These are phyloP conservation scores for Acanthaster planci DNA, from an alignment of 35 echinoderm and acorn worm species.

Conservation along the genomic window DNA sequence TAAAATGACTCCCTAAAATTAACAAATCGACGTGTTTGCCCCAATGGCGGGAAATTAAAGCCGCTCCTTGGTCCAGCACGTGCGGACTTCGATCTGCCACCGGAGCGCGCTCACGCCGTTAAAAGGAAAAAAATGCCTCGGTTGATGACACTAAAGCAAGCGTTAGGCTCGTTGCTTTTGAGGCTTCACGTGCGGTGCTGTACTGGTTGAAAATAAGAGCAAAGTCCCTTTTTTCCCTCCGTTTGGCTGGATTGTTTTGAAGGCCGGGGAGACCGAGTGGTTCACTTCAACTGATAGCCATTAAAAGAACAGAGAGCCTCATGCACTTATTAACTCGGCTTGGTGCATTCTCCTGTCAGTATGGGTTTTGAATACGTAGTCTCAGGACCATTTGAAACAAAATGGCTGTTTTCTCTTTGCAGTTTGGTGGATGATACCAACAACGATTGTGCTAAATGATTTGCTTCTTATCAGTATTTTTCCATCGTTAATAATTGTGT, in stretches of 20 bases:
- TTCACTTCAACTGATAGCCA: background rate
- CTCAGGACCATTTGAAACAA: no score
- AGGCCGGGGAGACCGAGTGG: background rate
- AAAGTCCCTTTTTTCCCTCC: background rate
- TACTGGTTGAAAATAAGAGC: background rate
- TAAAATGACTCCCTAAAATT: slow-evolving; percentile 26
- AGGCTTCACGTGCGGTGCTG: background rate
- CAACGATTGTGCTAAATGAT: no score
- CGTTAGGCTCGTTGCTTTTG: background rate
- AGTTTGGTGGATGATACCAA: no score
- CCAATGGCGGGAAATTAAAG: slow-evolving; percentile 28
- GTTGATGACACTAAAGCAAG: slow-evolving; percentile 10
- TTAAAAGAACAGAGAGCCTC: no score
- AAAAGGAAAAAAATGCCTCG: background rate
- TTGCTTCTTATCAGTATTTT: no score
- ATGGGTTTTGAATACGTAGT: no score
- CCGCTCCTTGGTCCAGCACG: slow-evolving; percentile 3
- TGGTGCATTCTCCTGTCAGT: no score
- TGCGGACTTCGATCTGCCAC: background rate
- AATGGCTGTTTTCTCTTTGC: no score
- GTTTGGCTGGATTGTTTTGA: background rate
- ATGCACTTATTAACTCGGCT: no score
- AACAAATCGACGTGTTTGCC: slow-evolving; percentile 29
- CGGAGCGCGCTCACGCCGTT: background rate
- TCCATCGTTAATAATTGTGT: no score